Base-by-base conservation (phyloP, 2,797 vertebrate species). In the Brachyrhaphis roseni region DNA sequence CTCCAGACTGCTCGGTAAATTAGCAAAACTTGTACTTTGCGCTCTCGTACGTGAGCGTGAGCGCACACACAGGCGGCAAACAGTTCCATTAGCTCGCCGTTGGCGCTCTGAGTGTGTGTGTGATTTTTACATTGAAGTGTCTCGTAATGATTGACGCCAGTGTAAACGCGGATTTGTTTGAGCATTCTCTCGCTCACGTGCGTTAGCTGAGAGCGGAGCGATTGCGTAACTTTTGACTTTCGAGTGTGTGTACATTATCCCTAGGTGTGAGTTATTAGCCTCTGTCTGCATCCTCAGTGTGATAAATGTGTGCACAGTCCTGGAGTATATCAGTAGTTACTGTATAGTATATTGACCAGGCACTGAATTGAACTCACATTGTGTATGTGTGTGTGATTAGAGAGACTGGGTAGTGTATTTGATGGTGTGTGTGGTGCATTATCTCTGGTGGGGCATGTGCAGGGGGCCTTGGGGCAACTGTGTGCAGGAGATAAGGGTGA, bases 401-500 rank as follows among this genome's bases (percentile, higher is more conserved):
- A 55, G 75, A 11, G 84, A 89, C 87, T 87, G 81, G 62, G 16
- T n/a, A 73, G 64, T 80, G 70, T 88, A 59, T 87, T 87, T 84
- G 89, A 83, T 82, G 53, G 36, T 82, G 78, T 84, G 45, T 82
- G 79, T 78, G 77, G 23, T 87, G 73, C 82, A 79, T 94, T 95
- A 93, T 95, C 92, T 95, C 87, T 91, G 89, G 82, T 70, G 55
- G 89, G 82, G 87, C 80, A 77, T 85, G 84, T 89, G 89, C 92
- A 91, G 90, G 89, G 90, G 92, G 92, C 92, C 90, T 93, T 89
- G 88, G 91, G 92, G 92, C 86, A 80, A 93, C 94, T 96, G 95
- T 94, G 91, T 82, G 74, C 88, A 80, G 80, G 86, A 95, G 96
- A 96, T 96, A 96, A 95, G 93, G 78, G 84, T 92, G 89, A 91